These are phyloP conservation scores for Dreissena polymorpha DNA, from an alignment of 1,140 invertebrate species.

Conservation along the genomic window DNA sequence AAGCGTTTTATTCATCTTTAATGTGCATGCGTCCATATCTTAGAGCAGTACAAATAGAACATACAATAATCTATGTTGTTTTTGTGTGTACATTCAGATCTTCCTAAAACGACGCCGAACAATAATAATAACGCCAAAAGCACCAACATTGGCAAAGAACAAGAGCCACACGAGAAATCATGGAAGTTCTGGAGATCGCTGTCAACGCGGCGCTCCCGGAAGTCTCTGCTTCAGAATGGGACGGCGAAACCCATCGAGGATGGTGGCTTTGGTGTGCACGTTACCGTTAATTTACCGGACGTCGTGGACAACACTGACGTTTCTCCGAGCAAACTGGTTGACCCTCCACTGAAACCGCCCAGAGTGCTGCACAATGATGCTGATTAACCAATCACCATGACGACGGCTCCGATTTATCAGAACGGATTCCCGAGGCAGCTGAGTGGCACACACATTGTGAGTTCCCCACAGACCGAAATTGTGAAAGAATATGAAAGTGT, in stretches of 20 bases:
- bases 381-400: too few species aligned
- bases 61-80: too few species aligned
- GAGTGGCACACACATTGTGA: neutral
- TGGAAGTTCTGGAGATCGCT: slow-evolving; percentile 53
- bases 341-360: slow-evolving; percentile 73
- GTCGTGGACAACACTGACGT: slow-evolving; percentile 61
- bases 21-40: too few species aligned
- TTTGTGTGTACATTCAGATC: slow-evolving; percentile 28
- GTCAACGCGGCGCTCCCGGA: slow-evolving; percentile 35
- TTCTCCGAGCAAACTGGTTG: slow-evolving; percentile 63
- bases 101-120: slow-evolving; percentile 31
- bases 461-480: neutral
- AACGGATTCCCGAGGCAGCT: slow-evolving; percentile 63
- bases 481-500: slow-evolving; percentile 41
- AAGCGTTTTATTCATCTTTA: too few species aligned
- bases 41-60: too few species aligned
- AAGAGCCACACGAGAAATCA: neutral
- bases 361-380: slow-evolving; percentile 55
- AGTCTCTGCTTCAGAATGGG: neutral
- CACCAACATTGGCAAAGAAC: neutral
- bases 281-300: slow-evolving; percentile 57
- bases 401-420: slow-evolving; percentile 67
- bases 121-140: slow-evolving; percentile 44
- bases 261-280: neutral
- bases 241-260: neutral